Percentiles rank a stretch among this genome's conserved stretches.
These are phyloP conservation scores for Drosophila jambulina DNA, from an alignment of 1,140 invertebrate genomes.

Conservation along the genomic window DNA sequence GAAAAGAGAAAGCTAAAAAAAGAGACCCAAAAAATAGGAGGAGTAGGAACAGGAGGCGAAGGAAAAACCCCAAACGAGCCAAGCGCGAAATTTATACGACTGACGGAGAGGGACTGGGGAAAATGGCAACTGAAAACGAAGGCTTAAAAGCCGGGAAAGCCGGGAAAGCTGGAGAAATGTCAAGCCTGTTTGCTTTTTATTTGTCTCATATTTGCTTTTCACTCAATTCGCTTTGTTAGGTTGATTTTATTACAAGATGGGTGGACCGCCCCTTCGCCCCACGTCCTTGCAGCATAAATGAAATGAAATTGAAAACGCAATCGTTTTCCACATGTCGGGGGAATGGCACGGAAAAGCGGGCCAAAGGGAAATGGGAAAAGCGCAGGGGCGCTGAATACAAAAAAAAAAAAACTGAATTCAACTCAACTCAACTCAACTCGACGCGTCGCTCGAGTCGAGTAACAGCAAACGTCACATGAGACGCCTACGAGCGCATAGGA, in stretches of 20 bases:
- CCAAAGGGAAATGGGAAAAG: slow-evolving; percentile 16
- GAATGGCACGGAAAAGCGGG: slow-evolving; percentile 31
- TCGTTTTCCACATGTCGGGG: slow-evolving; percentile 69
- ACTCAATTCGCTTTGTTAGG: slow-evolving; percentile 79
- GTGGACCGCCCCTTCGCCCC: slow-evolving; percentile 9
- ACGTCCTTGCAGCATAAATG: slow-evolving; percentile 47
- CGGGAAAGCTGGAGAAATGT: slow-evolving; percentile 35
- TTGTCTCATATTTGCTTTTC: slow-evolving; percentile 83
- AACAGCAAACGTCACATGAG: slow-evolving; percentile 41
- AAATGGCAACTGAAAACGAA: slow-evolving; percentile 15
- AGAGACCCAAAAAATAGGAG: neutral
- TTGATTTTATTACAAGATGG: slow-evolving; percentile 73
- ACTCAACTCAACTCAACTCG: slow-evolving; percentile 33
- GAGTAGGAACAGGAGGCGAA: neutral
- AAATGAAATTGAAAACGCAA: slow-evolving; percentile 83
- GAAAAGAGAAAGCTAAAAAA: slow-evolving; percentile 12
- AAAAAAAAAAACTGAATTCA: slow-evolving; percentile 10
- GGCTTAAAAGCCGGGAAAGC: slow-evolving; percentile 48
- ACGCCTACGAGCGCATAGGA: slow-evolving; percentile 27
- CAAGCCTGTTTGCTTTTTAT: slow-evolving; percentile 75
- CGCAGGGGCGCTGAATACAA: slow-evolving; percentile 10
- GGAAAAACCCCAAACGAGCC: slow-evolving; percentile 37
- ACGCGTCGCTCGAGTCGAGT: slow-evolving; percentile 33
- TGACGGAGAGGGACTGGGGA: neutral
- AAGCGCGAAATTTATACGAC: slow-evolving; percentile 62